Conservation (phyloP, 2,888 invertebrate species). For the Mantis religiosa region DNA sequence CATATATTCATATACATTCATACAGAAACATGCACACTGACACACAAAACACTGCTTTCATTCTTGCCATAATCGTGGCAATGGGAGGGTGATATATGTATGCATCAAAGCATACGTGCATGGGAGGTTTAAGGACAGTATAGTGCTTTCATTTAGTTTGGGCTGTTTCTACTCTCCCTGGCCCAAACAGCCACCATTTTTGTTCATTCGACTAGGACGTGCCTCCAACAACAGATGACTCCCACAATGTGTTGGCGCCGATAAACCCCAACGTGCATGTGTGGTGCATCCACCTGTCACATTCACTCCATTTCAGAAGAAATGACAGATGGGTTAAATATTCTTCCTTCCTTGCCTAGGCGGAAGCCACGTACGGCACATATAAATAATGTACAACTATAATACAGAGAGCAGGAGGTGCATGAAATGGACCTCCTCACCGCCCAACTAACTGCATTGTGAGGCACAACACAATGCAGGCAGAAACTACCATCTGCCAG, state of each 20-base stretch:
- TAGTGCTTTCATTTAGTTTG: neutral
- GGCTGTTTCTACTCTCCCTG: neutral
- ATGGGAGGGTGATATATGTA: neutral
- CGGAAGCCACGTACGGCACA: slow-evolving; percentile 29
- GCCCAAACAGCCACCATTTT: neutral
- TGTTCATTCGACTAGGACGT: slow-evolving; percentile 10
- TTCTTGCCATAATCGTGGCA: slow-evolving; percentile 5
- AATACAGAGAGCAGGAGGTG: slow-evolving; percentile 23
- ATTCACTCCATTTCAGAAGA: neutral
- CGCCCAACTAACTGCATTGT: slow-evolving; percentile 30
- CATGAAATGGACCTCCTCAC: slow-evolving; percentile 28
- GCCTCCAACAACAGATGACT: slow-evolving; percentile 7
- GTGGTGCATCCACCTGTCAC: neutral
- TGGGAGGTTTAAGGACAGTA: slow-evolving; percentile 10
- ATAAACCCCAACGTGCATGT: neutral
- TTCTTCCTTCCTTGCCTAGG: slow-evolving; percentile 19
- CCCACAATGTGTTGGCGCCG: neutral
- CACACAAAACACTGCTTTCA: neutral
- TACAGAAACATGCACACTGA: neutral
- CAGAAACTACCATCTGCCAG: slow-evolving; percentile 17
- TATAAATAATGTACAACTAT: slow-evolving; percentile 33
- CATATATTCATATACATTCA: neutral
- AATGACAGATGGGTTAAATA: slow-evolving; percentile 8
- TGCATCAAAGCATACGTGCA: neutral
- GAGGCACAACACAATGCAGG: slow-evolving; percentile 1